A percentile compares a stretch with the other conserved stretches of the same genome.
Conservation (phyloP, 2,888 invertebrate species). For the Stenodera caucasica region DNA sequence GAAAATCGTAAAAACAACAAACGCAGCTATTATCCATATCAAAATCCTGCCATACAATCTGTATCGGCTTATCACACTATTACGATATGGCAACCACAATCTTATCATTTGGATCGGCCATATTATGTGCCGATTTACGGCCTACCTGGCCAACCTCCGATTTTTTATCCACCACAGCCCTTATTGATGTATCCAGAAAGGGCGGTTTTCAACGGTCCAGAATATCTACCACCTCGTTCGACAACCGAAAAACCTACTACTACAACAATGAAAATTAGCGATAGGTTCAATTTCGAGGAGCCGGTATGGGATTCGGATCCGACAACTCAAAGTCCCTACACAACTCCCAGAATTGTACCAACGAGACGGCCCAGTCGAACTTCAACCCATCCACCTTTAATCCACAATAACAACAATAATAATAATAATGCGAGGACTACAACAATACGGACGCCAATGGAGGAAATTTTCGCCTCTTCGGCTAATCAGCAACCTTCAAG, state of each 20-base stretch:
- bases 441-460: too few relatives aligned
- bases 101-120: conserved; percentile 45
- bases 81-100: conserved; percentile 42
- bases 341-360: conserved; percentile 7
- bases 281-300: conserved; percentile 36
- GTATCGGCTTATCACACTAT: conserved; percentile 32
- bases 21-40: conserved; percentile 30
- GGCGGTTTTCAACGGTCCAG: conserved; percentile 36
- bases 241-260: conserved; percentile 21
- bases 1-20: conserved; percentile 12
- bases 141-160: conserved; percentile 40
- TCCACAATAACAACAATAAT: conserved; percentile 29
- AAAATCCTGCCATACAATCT: conserved; percentile 13
- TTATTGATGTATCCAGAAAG: conserved; percentile 38
- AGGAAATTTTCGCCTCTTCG: too few relatives aligned
- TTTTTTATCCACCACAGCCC: conserved; percentile 50
- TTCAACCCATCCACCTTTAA: conserved; percentile 38
- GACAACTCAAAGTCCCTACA: conserved; percentile 9
- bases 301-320: conserved; percentile 46
- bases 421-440: too few relatives aligned
- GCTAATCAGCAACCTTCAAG: conserved; percentile 16
- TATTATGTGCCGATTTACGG: conserved; percentile 51
- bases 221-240: conserved; percentile 42
- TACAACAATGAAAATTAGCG: conserved; percentile 21
- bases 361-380: conserved; percentile 27